Conservation (phyloP, 1,140 invertebrate species). For the Geopemphigus sp. region DNA sequence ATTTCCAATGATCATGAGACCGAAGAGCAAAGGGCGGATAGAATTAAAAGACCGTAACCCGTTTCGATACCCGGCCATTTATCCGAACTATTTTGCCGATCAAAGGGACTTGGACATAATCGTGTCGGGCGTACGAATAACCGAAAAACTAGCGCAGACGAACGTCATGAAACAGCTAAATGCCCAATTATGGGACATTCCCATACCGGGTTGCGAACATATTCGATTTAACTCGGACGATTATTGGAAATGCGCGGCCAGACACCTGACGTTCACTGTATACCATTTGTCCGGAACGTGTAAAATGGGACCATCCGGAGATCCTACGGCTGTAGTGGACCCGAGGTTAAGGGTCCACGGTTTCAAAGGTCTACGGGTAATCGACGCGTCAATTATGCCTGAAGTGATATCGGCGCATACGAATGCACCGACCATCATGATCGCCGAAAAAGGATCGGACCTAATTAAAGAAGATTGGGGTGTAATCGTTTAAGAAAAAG, state of each 20-base stretch:
- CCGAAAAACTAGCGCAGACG: slow-evolving; percentile 62
- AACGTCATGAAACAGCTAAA: slow-evolving; percentile 62
- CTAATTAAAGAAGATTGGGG: slow-evolving; percentile 63
- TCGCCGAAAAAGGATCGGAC: slow-evolving; percentile 70
- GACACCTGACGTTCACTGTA: slow-evolving; percentile 68
- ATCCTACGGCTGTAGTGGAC: slow-evolving; percentile 70
- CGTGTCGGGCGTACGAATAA: slow-evolving; percentile 63
- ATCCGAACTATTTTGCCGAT: slow-evolving; percentile 74
- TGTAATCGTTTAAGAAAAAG: neutral
- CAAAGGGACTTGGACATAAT: slow-evolving; percentile 64
- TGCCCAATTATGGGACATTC: slow-evolving; percentile 62
- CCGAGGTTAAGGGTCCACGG: slow-evolving; percentile 68
- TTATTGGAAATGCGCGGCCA: slow-evolving; percentile 72
- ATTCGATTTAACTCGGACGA: slow-evolving; percentile 64
- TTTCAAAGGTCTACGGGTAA: slow-evolving; percentile 67
- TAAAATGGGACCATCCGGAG: slow-evolving; percentile 75
- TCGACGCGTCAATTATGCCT: slow-evolving; percentile 73
- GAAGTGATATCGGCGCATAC: slow-evolving; percentile 63
- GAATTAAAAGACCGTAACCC: slow-evolving; percentile 69
- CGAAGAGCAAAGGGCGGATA: slow-evolving; percentile 72
- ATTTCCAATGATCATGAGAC: slow-evolving; percentile 69
- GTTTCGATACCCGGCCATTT: slow-evolving; percentile 72
- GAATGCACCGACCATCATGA: slow-evolving; percentile 67
- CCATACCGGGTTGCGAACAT: slow-evolving; percentile 66
- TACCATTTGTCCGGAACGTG: slow-evolving; percentile 79